A percentile compares a stretch with the other conserved stretches of the same genome.
phyloP scores from a whole-genome alignment of 2,888 invertebrate genomes.

The Bhutanitis thaidina region DNA sequence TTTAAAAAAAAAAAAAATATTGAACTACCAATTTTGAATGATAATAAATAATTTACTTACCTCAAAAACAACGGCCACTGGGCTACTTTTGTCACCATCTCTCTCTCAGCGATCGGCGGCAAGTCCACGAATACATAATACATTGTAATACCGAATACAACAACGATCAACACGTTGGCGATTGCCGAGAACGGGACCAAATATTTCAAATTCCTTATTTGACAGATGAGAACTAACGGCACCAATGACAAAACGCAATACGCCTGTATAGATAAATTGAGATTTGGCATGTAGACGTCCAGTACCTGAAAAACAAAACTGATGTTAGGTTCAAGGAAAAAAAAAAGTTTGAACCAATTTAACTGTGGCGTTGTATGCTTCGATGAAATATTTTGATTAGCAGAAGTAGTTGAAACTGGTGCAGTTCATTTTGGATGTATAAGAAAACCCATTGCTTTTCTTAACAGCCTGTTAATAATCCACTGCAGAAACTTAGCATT shows the following conservation, averaged over 20 bases:
- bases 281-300: slow-evolving; percentile 58
- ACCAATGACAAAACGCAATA: slow-evolving; percentile 84
- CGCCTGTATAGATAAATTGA: slow-evolving; percentile 77
- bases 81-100: slow-evolving; percentile 70
- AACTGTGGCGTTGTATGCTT: no score
- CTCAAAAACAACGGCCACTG: slow-evolving; percentile 92
- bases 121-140: slow-evolving; percentile 86
- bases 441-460: no score
- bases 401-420: no score
- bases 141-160: slow-evolving; percentile 88
- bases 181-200: slow-evolving; percentile 93
- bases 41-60: slow-evolving; percentile 33
- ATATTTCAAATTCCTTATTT: slow-evolving; percentile 88
- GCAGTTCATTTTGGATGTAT: no score
- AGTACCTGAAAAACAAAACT: slow-evolving; percentile 61
- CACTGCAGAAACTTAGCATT: no score
- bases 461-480: no score
- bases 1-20: no score
- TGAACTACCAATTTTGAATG: no score
- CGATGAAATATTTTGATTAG: no score
- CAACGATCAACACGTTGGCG: slow-evolving; percentile 89
- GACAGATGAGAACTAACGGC: slow-evolving; percentile 85
- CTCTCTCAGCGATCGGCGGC: slow-evolving; percentile 56
- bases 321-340: no score
- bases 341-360: no score